Percentiles rank a stretch among this genome's conserved stretches.
Conservation (phyloP, 2,888 invertebrate species). For the Drosophila paucipuncta region DNA sequence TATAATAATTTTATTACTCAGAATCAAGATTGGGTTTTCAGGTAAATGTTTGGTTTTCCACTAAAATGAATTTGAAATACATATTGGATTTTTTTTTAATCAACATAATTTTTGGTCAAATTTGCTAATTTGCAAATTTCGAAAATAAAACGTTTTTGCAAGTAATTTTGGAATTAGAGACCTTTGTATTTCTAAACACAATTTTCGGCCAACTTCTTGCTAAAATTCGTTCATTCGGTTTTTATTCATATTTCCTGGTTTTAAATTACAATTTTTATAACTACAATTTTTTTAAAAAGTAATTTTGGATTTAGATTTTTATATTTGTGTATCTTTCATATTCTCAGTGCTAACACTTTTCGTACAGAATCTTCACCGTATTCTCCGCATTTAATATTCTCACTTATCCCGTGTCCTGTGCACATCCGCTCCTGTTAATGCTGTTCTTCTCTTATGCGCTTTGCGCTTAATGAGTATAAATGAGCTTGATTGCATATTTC, state of each 20-base stretch:
- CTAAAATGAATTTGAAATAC: neutral
- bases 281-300: neutral
- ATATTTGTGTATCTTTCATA: neutral
- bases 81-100: neutral
- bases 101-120: too few relatives aligned
- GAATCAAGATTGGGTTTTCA: neutral
- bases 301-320: neutral
- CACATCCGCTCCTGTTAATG: slow-evolving; percentile 34
- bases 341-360: neutral
- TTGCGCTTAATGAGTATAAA: slow-evolving; percentile 79
- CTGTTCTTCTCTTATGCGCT: slow-evolving; percentile 43
- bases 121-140: neutral
- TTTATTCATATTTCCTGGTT: neutral
- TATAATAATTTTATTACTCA: neutral
- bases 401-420: slow-evolving; percentile 3
- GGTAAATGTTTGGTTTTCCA: neutral
- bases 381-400: neutral
- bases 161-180: neutral
- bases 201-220: too few relatives aligned
- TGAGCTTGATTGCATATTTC: slow-evolving; percentile 81
- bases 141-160: neutral
- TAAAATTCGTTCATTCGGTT: too few relatives aligned
- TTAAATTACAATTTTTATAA: neutral
- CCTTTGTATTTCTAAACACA: too few relatives aligned
- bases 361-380: neutral